A percentile compares a stretch with the other conserved stretches of the same genome.
Evolutionary conservation across 2,888 invertebrate genomes (phyloP).

Genomic region (Orthosia cruda): DNA sequence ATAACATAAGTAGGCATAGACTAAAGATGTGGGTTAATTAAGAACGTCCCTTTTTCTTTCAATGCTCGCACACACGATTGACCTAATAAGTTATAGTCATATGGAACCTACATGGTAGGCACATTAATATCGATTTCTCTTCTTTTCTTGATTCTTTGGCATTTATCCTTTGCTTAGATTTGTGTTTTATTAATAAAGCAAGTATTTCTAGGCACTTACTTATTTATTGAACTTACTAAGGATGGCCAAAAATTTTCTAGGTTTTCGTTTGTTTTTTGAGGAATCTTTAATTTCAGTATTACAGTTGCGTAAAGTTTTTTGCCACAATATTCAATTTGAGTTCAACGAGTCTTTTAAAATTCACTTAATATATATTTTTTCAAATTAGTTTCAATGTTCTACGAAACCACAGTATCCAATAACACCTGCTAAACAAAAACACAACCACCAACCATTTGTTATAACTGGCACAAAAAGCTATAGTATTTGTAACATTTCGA

Average conservation of each 20-base stretch:
- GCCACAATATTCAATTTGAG: neutral
- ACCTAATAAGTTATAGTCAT: slow-evolving; percentile 48
- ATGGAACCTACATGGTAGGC: slow-evolving; percentile 26
- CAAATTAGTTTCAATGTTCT: too few species aligned
- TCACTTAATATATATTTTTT: too few species aligned
- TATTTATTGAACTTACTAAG: too few species aligned
- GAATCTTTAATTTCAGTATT: neutral
- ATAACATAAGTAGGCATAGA: slow-evolving; percentile 23
- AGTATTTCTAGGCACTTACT: neutral
- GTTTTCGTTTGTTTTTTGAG: neutral
- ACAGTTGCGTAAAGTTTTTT: neutral
- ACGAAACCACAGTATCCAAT: too few species aligned
- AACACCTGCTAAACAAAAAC: too few species aligned
- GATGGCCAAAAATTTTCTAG: too few species aligned
- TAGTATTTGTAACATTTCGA: neutral
- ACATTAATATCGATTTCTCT: slow-evolving; percentile 20
- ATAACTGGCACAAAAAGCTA: slow-evolving; percentile 5
- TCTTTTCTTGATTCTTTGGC: neutral
- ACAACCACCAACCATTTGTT: neutral
- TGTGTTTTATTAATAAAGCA: neutral
- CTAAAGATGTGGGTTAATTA: slow-evolving; percentile 53
- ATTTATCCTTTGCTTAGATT: slow-evolving; percentile 5
- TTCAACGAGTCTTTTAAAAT: too few species aligned
- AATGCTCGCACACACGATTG: slow-evolving; percentile 48
- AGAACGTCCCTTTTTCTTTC: slow-evolving; percentile 50